phyloP scores from a whole-genome alignment of 2,888 invertebrate genomes.

The Penaeus monodon region DNA sequence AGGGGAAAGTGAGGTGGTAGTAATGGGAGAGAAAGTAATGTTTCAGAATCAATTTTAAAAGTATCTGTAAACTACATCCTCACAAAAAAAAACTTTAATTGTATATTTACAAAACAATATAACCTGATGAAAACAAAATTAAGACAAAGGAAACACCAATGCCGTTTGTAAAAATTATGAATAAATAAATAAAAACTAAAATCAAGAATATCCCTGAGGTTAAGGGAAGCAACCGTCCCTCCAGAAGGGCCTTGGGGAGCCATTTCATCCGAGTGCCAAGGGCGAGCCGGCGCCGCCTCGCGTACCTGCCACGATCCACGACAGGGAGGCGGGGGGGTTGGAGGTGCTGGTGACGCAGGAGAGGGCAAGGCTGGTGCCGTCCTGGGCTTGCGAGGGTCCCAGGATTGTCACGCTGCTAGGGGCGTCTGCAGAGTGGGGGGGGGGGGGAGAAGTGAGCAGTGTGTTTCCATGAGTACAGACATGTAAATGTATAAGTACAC shows the following conservation, averaged over 20 bases:
- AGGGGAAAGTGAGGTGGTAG: background rate
- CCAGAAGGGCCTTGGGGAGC: background rate
- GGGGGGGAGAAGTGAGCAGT: background rate
- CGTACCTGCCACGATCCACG: slow-evolving; percentile 70
- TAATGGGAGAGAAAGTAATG: background rate
- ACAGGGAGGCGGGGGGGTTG: slow-evolving; percentile 73
- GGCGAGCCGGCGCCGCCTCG: background rate
- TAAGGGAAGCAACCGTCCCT: background rate
- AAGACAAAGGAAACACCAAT: too few relatives aligned
- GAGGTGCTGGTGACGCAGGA: slow-evolving; percentile 90
- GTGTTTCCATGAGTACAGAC: background rate
- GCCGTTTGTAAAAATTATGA: too few relatives aligned
- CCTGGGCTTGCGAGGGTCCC: slow-evolving; percentile 88
- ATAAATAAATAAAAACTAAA: too few relatives aligned
- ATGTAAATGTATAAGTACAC: background rate
- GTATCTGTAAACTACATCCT: too few relatives aligned
- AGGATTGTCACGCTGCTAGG: slow-evolving; percentile 86
- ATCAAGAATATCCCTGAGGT: too few relatives aligned
- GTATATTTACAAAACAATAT: too few relatives aligned
- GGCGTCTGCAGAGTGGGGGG: slow-evolving; percentile 78
- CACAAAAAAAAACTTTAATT: too few relatives aligned
- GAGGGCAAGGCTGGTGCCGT: slow-evolving; percentile 87
- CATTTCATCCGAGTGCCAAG: background rate
- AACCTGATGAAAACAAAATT: too few relatives aligned
- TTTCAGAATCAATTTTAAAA: too few relatives aligned